Evolutionary conservation across 2,797 vertebrate species (phyloP).

Genomic region (Lepus oiostolus): DNA sequence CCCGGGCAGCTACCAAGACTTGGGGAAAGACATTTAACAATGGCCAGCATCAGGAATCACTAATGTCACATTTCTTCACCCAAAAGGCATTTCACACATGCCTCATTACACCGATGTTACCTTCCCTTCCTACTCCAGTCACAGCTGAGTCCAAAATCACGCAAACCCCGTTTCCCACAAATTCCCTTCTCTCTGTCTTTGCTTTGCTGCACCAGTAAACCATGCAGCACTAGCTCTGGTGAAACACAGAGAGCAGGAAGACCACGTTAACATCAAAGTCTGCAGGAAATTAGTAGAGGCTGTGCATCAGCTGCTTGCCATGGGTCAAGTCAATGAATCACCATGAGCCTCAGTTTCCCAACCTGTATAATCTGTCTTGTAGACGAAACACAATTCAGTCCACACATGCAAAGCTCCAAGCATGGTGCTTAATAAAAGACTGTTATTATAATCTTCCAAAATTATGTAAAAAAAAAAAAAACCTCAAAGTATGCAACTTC

Average conservation of each 20-base stretch:
- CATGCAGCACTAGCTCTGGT: not conserved
- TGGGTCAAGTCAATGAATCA: not conserved
- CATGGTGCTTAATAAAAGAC: not conserved
- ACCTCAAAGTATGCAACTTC: not conserved
- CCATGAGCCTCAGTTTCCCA: not conserved
- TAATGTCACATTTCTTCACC: not conserved
- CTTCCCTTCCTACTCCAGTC: not conserved
- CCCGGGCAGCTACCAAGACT: not conserved
- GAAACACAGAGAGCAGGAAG: not conserved
- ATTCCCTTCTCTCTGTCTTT: not conserved
- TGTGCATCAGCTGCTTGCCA: not conserved
- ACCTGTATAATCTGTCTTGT: not conserved
- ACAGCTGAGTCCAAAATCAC: not conserved
- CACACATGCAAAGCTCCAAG: not conserved
- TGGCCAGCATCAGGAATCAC: not conserved
- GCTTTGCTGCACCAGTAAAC: not conserved
- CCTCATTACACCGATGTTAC: not conserved
- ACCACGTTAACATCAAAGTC: not conserved
- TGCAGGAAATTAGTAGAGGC: not conserved
- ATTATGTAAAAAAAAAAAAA: not conserved
- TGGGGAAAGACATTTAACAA: not conserved
- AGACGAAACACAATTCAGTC: not conserved
- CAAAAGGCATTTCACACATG: not conserved
- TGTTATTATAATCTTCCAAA: not conserved
- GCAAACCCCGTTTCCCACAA: not conserved